phyloP scores from a whole-genome alignment of 2,113 vertebrate species.

The Myotis brandtii region DNA sequence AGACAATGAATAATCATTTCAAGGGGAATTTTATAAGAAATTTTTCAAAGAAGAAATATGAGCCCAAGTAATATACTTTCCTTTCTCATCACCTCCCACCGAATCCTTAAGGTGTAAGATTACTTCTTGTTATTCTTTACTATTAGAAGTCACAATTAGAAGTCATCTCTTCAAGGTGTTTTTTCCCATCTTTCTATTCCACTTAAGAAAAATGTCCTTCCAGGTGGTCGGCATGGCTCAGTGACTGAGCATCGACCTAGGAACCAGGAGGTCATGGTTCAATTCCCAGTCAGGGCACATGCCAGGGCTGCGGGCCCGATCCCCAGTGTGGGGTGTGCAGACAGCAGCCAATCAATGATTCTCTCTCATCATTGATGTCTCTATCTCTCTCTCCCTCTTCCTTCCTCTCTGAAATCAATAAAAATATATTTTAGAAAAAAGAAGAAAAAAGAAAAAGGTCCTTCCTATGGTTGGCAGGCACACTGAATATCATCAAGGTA shows the following conservation, averaged over 20 bases:
- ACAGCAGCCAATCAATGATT: too few species aligned
- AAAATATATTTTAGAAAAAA: too few species aligned
- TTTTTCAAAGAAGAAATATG: slow-evolving; percentile 26
- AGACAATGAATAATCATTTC: background rate
- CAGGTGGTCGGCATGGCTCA: too few species aligned
- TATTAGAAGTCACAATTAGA: background rate
- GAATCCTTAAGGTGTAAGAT: background rate
- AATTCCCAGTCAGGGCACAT: too few species aligned
- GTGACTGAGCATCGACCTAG: too few species aligned
- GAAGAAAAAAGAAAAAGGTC: background rate
- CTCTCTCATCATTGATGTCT: too few species aligned
- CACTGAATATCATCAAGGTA: background rate
- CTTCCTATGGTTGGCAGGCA: background rate
- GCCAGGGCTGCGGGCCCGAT: too few species aligned
- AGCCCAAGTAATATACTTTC: background rate
- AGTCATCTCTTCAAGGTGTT: background rate
- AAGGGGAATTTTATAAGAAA: background rate
- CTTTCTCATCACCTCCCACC: background rate
- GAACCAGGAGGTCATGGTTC: too few species aligned
- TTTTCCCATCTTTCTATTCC: background rate
- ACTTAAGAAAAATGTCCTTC: background rate
- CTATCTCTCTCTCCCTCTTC: too few species aligned
- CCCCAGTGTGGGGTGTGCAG: too few species aligned
- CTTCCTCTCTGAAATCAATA: too few species aligned
- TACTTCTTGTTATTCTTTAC: background rate